phyloP scores from a whole-genome alignment of 1,140 invertebrate species.

The Uloborus diversus region DNA sequence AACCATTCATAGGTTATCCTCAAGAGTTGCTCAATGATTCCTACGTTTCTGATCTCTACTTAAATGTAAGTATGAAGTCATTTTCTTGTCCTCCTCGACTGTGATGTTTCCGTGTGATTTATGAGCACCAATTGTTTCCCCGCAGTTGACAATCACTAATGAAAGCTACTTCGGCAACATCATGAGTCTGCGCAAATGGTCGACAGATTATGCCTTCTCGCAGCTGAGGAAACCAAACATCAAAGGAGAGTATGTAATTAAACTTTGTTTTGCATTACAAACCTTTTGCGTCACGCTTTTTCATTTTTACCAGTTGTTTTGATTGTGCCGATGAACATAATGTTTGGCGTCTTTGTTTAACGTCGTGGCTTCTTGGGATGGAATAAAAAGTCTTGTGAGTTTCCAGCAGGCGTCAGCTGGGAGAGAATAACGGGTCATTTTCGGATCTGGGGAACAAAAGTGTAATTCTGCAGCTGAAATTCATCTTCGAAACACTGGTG shows the following conservation, averaged over 20 bases:
- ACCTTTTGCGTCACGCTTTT: too few relatives aligned
- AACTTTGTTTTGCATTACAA: not conserved
- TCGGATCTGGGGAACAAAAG: too few relatives aligned
- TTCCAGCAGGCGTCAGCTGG: too few relatives aligned
- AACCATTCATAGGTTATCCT: slow-evolving; percentile 68
- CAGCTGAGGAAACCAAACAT: slow-evolving; percentile 80
- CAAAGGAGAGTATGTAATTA: slow-evolving; percentile 72
- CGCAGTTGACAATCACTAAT: slow-evolving; percentile 62
- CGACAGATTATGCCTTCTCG: slow-evolving; percentile 78
- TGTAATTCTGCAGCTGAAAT: too few relatives aligned
- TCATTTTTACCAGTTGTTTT: too few relatives aligned
- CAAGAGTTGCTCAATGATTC: slow-evolving; percentile 66
- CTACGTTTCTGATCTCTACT: slow-evolving; percentile 63
- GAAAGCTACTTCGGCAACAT: slow-evolving; percentile 69
- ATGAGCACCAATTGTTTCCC: not conserved
- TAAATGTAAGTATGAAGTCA: slow-evolving; percentile 61
- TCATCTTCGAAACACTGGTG: too few relatives aligned
- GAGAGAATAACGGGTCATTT: too few relatives aligned
- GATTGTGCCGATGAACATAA: too few relatives aligned
- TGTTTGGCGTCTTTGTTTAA: too few relatives aligned
- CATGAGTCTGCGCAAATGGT: slow-evolving; percentile 77
- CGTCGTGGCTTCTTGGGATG: too few relatives aligned
- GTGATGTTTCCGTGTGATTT: not conserved
- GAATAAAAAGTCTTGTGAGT: too few relatives aligned
- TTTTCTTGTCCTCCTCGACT: not conserved